Base-by-base conservation (phyloP, 2,888 invertebrate species). In the Drosophila tanythrix region DNA sequence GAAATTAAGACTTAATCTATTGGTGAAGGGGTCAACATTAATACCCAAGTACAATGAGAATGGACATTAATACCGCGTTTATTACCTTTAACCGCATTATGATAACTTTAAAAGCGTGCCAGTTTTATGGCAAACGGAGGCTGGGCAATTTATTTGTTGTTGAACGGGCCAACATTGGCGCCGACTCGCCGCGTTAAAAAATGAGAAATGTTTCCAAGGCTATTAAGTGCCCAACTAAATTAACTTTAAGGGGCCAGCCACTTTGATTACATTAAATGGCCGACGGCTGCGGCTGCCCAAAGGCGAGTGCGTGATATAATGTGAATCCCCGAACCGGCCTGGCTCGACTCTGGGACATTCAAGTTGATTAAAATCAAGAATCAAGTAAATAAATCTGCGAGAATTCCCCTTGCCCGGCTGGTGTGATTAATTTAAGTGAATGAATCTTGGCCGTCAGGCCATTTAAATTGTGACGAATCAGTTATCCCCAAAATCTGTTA, bases 151-250 rank as follows among this genome's bases (percentile, higher is more conserved):
- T 87, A 88, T 87, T 79, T 83, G 78, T 62, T 79, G 75, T 71
- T 73, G 43, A 43, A 21, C 40, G 56, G 74, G 50, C 55, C 79
- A 84, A 84, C 82, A 84, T 82, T 79, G 79, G 80, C 69, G 61
- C 25, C 52, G 43, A n/a, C 51, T 29, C 50, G 53, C 56, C 56
- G 48, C 50, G 69, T 70, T 53, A 33, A 76, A 74, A 74, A 89
- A 91, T 91, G 91, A 90, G 89, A 88, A 91, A 90, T 89, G 79
- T 79, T 79, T 62, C 64, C 79, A 77, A 76, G 82, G 83, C 89
- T 84, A 91, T 91, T 90, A 90, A 91, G 88, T 87, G 89, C 62
- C 86, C 78, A 89, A 80, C 86, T 83, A 89, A 91, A 91, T 91
- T 90, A 90, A 91, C 84, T 91, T 90, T 84, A 84, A 84, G 83